phyloP scores from a whole-genome alignment of 2,797 vertebrate genomes.

The Poecilia picta region DNA sequence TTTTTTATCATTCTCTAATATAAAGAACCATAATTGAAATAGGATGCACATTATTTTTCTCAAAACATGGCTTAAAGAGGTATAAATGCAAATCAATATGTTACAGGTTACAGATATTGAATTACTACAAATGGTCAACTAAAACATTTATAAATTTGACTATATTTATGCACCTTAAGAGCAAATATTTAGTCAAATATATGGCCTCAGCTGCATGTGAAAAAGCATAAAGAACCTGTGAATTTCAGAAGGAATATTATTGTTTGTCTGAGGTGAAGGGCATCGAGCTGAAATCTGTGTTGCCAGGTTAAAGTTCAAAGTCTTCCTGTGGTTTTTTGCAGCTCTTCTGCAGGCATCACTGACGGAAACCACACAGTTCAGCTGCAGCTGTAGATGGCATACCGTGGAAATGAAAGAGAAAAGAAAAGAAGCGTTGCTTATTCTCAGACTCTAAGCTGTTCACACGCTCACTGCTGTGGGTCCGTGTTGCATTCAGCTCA shows the following conservation, averaged over 20 bases:
- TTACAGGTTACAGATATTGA: background rate
- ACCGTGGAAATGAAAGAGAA: background rate
- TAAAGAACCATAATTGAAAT: background rate
- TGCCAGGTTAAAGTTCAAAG: background rate
- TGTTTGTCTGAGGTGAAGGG: background rate
- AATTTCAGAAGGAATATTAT: background rate
- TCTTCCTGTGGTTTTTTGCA: conserved; percentile 29
- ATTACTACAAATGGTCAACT: background rate
- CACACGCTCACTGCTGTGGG: conserved; percentile 10
- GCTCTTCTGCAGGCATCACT: background rate
- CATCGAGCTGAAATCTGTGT: background rate
- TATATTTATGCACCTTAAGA: background rate
- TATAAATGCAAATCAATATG: background rate
- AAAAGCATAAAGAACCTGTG: too few species aligned
- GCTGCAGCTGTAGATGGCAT: background rate
- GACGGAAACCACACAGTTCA: conserved; percentile 33
- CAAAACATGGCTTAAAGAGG: background rate
- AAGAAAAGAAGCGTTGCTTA: background rate
- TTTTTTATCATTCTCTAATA: background rate
- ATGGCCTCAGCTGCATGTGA: background rate
- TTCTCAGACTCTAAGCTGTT: background rate
- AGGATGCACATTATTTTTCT: background rate
- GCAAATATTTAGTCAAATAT: background rate
- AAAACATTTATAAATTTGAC: background rate
- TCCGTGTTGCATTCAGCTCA: conserved; percentile 24